Percentiles rank a stretch among this genome's conserved stretches.
Evolutionary conservation across 2,113 vertebrate species (phyloP).

Genomic region (Columba janthina): DNA sequence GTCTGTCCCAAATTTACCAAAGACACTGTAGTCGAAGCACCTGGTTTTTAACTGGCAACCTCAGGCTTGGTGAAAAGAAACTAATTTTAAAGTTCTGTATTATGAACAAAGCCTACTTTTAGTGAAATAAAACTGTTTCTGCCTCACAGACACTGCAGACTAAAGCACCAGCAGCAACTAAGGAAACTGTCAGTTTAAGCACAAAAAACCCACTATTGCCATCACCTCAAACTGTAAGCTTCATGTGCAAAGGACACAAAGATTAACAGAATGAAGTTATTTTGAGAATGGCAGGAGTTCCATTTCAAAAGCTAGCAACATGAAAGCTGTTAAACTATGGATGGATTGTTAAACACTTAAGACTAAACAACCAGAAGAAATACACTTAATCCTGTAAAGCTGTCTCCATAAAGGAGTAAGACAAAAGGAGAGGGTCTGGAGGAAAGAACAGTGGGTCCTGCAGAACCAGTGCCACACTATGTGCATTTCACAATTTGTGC

Average conservation of each 20-base stretch:
- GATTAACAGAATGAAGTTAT: not conserved
- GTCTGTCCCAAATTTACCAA: not conserved
- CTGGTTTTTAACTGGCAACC: not conserved
- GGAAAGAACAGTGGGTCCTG: not conserved
- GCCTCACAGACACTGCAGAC: not conserved
- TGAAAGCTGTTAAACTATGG: not conserved
- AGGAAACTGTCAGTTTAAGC: not conserved
- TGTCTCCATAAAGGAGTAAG: not conserved
- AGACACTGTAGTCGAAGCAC: not conserved
- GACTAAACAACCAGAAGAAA: not conserved
- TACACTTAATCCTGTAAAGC: not conserved
- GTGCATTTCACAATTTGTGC: not conserved
- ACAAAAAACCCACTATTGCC: not conserved
- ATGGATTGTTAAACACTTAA: not conserved
- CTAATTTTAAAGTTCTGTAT: not conserved
- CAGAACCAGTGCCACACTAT: accelerated
- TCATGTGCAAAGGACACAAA: not conserved
- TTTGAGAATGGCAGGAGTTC: not conserved
- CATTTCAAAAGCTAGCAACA: not conserved
- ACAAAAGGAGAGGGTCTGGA: not conserved
- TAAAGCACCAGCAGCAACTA: not conserved
- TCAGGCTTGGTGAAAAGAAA: not conserved
- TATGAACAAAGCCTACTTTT: not conserved
- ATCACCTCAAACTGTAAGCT: not conserved
- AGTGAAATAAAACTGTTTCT: not conserved